Base-by-base conservation (phyloP, 2,113 vertebrate genomes). In the Megaceryle maxima region DNA sequence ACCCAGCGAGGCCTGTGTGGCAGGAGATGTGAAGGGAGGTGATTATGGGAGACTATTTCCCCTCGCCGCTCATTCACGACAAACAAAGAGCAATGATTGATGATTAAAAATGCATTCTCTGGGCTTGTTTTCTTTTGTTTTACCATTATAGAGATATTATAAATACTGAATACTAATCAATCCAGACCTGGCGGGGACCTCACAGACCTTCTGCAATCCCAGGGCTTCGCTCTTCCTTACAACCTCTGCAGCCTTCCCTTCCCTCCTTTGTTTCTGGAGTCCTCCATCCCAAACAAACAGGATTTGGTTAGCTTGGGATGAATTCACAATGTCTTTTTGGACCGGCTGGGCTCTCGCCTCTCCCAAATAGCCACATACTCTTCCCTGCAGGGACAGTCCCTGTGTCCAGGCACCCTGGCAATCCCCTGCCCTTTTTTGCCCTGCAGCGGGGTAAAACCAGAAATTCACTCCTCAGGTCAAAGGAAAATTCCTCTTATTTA, bases 51-150 rank as follows among this genome's bases (percentile, higher is more conserved):
- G 98, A 98, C 98, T 98, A 98, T 97, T 98, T 98, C 97, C 97
- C 97, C 98, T 98, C 59, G 24, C 98, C 46, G 95, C 98, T 98
- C 98, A 98, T 98, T 98, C 98, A 98, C 96, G 97, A 98, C 98
- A 98, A 98, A 98, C 98, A 98, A 98, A 98, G 98, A 98, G 97
- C 98, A 98, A 98, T 98, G 98, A 98, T 98, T 98, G 98, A 98
- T 98, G 98, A 98, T 98, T 98, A 98, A 98, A 98, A 98, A 98
- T 98, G 98, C 98, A 98, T 98, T 98, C 98, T 98, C 98, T 97
- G 96, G 91, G 97, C 98, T 98, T 98, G 98, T 98, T 98, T 98
- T 98, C 98, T 97, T 98, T 98, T 98, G 98, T 98, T 98, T 98
- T 98, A 98, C 98, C 98, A 98, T 98, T 98, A 98, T 98, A 98